Percentiles rank a stretch among this genome's conserved stretches.
Conservation (phyloP, 2,888 invertebrate species). For the Mimumesa dahlbomi region DNA sequence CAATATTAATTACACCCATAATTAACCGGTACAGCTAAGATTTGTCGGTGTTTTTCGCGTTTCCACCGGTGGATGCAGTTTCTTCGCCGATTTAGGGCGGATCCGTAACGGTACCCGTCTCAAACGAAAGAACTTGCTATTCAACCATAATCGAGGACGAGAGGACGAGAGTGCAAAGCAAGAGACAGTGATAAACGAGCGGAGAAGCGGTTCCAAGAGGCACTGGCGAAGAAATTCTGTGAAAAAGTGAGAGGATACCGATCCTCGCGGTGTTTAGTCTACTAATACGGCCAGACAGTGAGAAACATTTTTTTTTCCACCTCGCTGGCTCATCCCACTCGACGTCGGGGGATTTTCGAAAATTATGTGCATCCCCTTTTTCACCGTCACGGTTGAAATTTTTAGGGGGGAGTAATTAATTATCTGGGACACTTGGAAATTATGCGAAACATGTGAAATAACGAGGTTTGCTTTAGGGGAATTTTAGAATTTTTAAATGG, state of each 20-base stretch:
- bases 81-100: not conserved
- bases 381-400: not conserved
- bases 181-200: conserved; percentile 36
- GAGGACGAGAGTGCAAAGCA: conserved; percentile 19
- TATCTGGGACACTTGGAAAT: too few relatives aligned
- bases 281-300: conserved; percentile 1
- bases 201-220: conserved; percentile 1
- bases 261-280: conserved; percentile 28
- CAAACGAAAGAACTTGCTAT: conserved; percentile 22
- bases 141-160: conserved; percentile 25
- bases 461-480: too few relatives aligned
- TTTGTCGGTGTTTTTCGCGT: too few relatives aligned
- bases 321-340: not conserved
- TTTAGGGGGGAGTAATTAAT: too few relatives aligned
- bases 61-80: not conserved
- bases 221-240: conserved; percentile 8
- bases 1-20: too few relatives aligned
- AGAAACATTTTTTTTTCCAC: conserved; percentile 1
- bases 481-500: too few relatives aligned
- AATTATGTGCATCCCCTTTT: not conserved
- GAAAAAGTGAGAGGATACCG: conserved; percentile 18
- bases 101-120: conserved; percentile 5
- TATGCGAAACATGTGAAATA: too few relatives aligned
- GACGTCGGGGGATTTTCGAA: too few relatives aligned
- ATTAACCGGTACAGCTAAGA: too few relatives aligned